Percentiles rank a stretch among this genome's conserved stretches.
phyloP scores from a whole-genome alignment of 2,888 invertebrate genomes.

The Lutraria lutraria region DNA sequence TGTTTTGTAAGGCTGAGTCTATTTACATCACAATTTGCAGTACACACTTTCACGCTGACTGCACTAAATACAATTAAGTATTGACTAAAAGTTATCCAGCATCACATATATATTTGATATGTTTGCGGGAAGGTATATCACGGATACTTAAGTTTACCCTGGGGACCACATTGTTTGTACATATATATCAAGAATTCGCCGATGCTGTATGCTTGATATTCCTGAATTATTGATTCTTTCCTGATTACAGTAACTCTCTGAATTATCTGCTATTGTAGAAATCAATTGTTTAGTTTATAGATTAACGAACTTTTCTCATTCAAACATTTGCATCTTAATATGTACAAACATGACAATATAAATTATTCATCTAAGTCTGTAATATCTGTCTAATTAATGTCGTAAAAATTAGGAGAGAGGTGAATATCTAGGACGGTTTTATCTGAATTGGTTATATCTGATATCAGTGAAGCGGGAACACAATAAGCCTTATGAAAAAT shows the following conservation, averaged over 20 bases:
- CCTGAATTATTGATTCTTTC: background rate
- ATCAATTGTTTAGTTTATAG: background rate
- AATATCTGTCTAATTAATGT: background rate
- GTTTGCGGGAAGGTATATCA: slow-evolving; percentile 8
- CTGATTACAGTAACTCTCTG: background rate
- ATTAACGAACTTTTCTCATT: background rate
- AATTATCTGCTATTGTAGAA: background rate
- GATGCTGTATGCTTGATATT: background rate
- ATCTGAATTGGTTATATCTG: background rate
- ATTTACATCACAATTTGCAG: background rate
- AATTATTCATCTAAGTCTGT: background rate
- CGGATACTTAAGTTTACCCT: slow-evolving; percentile 17
- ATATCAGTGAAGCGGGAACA: too few relatives aligned
- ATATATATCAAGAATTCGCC: background rate
- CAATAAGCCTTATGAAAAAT: too few relatives aligned
- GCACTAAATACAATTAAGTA: background rate
- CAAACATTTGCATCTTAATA: background rate
- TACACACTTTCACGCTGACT: background rate
- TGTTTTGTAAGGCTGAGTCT: background rate
- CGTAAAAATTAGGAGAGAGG: background rate
- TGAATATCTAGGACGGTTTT: background rate
- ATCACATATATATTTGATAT: slow-evolving; percentile 35
- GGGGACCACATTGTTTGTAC: slow-evolving; percentile 6
- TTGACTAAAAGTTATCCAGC: background rate
- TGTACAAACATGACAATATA: background rate